Percentiles rank a stretch among this genome's conserved stretches.
Conservation (phyloP, 2,888 invertebrate genomes). For the Caenorhabditis wallacei region DNA sequence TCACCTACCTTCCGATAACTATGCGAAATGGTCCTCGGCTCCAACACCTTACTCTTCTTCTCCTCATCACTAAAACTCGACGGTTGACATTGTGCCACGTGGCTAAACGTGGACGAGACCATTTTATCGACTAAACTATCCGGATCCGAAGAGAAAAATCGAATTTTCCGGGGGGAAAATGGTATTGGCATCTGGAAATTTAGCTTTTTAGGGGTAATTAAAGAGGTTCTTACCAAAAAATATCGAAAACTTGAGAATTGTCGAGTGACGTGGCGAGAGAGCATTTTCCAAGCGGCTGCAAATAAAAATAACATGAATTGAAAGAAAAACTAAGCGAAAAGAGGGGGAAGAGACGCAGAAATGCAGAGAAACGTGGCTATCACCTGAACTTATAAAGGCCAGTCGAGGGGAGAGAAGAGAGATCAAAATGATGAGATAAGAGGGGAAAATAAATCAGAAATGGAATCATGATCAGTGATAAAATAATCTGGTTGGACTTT, state of each 20-base stretch:
- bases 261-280: constrained; percentile 4
- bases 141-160: constrained; percentile 22
- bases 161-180: not conserved
- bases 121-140: constrained; percentile 39
- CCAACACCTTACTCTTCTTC: constrained; percentile 47
- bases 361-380: not conserved
- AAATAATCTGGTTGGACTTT: not conserved
- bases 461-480: not conserved
- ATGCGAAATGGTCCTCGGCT: constrained; percentile 46
- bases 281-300: no score
- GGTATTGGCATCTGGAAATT: constrained; percentile 7
- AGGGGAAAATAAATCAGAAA: not conserved
- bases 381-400: not conserved
- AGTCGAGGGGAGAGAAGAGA: not conserved
- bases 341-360: not conserved
- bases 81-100: constrained; percentile 39
- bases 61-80: constrained; percentile 46
- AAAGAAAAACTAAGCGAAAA: not conserved
- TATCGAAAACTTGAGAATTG: not conserved
- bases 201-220: not conserved
- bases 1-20: constrained; percentile 55
- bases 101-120: constrained; percentile 55
- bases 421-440: not conserved
- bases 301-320: no score
- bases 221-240: not conserved